Conservation (phyloP, 2,888 invertebrate genomes). For the Phyllotreta striolata region DNA sequence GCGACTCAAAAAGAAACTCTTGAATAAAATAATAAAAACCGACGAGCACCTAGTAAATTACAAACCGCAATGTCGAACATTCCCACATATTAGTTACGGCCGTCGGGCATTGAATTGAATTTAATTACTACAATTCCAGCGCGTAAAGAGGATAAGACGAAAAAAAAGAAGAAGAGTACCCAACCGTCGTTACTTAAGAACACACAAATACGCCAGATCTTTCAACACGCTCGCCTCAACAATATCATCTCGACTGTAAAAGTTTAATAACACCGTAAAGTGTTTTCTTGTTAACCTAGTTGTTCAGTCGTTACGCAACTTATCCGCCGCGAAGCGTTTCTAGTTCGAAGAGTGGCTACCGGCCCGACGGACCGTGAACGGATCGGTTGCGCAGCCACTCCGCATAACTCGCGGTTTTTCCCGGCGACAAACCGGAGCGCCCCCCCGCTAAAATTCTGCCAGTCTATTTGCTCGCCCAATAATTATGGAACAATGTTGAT, state of each 20-base stretch:
- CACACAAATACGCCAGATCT: conserved; percentile 12
- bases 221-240: conserved; percentile 24
- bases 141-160: conserved; percentile 2
- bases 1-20: not conserved
- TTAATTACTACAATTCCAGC: conserved; percentile 19
- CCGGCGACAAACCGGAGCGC: conserved; percentile 1
- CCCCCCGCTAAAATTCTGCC: conserved; percentile 13
- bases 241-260: conserved; percentile 25
- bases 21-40: conserved; percentile 2
- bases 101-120: conserved; percentile 18
- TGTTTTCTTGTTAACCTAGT: conserved; percentile 25
- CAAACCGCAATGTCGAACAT: conserved; percentile 22
- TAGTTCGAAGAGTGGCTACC: no score
- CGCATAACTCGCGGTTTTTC: no score
- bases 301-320: conserved; percentile 20
- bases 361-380: no score
- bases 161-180: no score
- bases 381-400: no score
- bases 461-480: conserved; percentile 25
- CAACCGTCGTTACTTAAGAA: conserved; percentile 17
- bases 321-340: no score
- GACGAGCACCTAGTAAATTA: conserved; percentile 18
- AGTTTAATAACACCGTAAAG: conserved; percentile 26
- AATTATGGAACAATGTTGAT: conserved; percentile 50
- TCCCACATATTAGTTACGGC: conserved; percentile 29